Percentiles rank a stretch among this genome's conserved stretches.
Conservation (phyloP, 2,797 vertebrate species). For the Falco naumanni region DNA sequence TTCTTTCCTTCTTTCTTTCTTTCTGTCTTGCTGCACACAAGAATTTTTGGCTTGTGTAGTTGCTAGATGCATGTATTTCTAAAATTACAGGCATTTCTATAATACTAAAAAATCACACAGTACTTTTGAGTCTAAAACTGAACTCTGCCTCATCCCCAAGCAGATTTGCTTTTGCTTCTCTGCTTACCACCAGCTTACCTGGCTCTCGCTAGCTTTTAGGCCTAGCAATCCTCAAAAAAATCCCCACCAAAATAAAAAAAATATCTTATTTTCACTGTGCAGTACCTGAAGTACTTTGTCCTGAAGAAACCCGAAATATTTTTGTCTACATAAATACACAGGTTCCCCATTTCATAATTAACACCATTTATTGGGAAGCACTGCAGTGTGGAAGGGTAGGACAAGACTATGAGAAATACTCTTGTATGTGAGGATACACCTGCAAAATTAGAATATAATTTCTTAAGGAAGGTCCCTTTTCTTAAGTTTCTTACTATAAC, state of each 20-base stretch:
- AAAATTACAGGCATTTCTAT: background rate
- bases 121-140: background rate
- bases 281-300: background rate
- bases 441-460: background rate
- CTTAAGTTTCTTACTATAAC: background rate
- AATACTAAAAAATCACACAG: background rate
- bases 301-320: background rate
- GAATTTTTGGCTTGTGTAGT: background rate
- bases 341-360: background rate
- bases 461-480: background rate
- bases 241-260: background rate
- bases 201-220: background rate
- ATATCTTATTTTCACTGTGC: background rate
- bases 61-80: background rate
- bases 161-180: background rate
- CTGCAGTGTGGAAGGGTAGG: background rate
- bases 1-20: background rate
- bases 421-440: background rate
- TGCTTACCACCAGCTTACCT: background rate
- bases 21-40: background rate
- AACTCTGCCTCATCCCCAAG: background rate
- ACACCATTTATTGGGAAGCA: background rate
- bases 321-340: background rate
- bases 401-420: background rate
- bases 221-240: background rate